Evolutionary conservation across 2,113 vertebrate genomes (phyloP), one percentile per base, ranked within the genome.

Genomic region (Helogale parvula): DNA sequence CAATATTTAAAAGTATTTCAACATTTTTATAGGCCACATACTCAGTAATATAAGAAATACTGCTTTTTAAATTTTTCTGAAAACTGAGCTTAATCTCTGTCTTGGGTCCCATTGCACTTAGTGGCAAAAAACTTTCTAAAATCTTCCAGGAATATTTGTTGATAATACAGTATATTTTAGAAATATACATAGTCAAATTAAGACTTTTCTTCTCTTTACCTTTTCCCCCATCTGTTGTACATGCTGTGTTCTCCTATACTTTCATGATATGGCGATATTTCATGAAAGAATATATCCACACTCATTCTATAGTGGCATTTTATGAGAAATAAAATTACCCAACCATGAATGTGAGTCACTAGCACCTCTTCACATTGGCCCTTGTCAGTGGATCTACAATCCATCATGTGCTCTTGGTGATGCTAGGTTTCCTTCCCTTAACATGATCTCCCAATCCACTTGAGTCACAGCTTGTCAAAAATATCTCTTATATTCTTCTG

Each of bases 21-120:
- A 74, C 54, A 63, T 72, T 71, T 85, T 93, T 76, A 86, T 2
- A 79, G 11, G 7, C 17, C 21, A 89, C 14, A 88, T 88, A 80
- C 9, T 91, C 60, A 52, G 23, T 65, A 84, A 91, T 68, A 14
- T 21, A 88, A 92, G 95, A 72, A 35, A 90, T 60, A 77, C 5
- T 54, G 29, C 60, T 89, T 4, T 89, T 82, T 72, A 72, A 79
- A 31, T 23, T 93, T 87, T 93, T 95, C 66, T 93, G 60, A 68
- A 96, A 84, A 57, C 31, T 17, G 41, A 17, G 2, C 27, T 84
- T 81, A 81, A 81, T 95, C 25, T 93, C 17, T 90, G 17, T 86
- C 5, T 71, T 5, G 25, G 11, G 14, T 13, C 23, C 29, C n/a
- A 63, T 84, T 95, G 41, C 74, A 12, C 2, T 57, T 45, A 52